Evolutionary conservation across 2,888 invertebrate species (phyloP).

Genomic region (Hirtodrosophila cameraria): DNA sequence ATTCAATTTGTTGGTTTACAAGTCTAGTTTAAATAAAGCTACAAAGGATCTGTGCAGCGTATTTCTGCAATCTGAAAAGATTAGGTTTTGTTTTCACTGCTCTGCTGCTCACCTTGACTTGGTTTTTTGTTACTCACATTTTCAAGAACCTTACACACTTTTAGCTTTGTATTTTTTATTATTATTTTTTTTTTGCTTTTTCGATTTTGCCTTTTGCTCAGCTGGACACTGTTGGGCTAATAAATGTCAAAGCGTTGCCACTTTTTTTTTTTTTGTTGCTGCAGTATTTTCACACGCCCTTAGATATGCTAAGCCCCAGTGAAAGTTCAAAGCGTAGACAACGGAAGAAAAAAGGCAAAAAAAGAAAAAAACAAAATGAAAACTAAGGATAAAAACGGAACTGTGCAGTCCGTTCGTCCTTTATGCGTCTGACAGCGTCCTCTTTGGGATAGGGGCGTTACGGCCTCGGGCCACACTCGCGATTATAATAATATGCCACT

Average conservation of each 20-base stretch:
- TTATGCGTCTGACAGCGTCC: conserved; percentile 49
- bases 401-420: conserved; percentile 9
- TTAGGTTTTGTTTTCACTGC: conserved; percentile 1
- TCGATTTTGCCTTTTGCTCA: conserved; percentile 38
- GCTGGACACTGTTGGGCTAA: conserved; percentile 64
- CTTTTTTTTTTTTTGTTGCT: conserved; percentile 15
- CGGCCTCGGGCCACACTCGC: conserved; percentile 51
- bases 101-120: conserved; percentile 11
- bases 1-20: no score
- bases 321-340: conserved; percentile 44
- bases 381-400: conserved; percentile 8
- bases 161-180: conserved; percentile 36
- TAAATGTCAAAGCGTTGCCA: conserved; percentile 75
- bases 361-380: conserved; percentile 25
- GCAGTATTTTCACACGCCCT: conserved; percentile 63
- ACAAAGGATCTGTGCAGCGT: neutral
- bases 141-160: conserved; percentile 29
- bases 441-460: conserved; percentile 30
- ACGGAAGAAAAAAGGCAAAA: conserved; percentile 12
- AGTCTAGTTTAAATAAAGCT: neutral
- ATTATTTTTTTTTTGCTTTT: conserved; percentile 48
- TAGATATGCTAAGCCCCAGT: conserved; percentile 60
- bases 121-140: conserved; percentile 11
- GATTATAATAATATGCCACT: conserved; percentile 72
- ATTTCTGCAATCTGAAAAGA: conserved; percentile 18